These are phyloP conservation scores for Noctua janthina DNA, from an alignment of 2,888 invertebrate species.

Conservation along the genomic window DNA sequence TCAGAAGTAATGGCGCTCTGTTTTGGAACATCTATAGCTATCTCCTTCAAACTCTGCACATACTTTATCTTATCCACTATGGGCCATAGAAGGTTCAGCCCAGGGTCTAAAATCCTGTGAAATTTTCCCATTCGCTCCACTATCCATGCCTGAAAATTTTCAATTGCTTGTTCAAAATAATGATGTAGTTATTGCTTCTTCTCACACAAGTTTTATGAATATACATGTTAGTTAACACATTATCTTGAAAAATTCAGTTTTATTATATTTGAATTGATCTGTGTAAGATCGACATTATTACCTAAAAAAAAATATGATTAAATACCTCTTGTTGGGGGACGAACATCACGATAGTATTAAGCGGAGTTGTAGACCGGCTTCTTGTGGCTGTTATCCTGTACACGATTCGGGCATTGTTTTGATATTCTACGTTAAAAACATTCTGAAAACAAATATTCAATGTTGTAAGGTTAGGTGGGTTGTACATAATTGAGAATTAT, in stretches of 20 bases:
- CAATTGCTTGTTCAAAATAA: neutral
- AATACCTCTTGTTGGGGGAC: constrained; percentile 99
- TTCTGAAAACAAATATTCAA: constrained; percentile 80
- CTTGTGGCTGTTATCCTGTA: constrained; percentile 82
- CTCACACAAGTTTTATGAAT: neutral
- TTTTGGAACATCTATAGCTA: constrained; percentile 99
- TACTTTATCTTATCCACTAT: constrained; percentile 98
- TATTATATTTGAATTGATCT: neutral
- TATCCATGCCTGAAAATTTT: constrained; percentile 95
- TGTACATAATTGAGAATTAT: constrained; percentile 35
- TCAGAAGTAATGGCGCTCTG: constrained; percentile 99
- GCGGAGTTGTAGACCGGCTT: constrained; percentile 92
- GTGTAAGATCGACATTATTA: neutral
- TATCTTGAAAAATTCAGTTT: neutral
- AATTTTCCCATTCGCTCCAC: constrained; percentile 99
- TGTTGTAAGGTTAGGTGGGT: constrained; percentile 69
- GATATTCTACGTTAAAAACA: constrained; percentile 81
- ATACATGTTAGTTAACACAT: neutral
- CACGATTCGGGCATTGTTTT: constrained; percentile 83
- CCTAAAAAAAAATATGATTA: constrained; percentile 21
- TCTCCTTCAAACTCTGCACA: constrained; percentile 99
- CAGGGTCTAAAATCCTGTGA: constrained; percentile 97
- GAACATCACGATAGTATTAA: constrained; percentile 98
- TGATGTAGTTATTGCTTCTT: neutral
- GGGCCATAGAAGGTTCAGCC: constrained; percentile 97